These are phyloP conservation scores for Austrofundulus limnaeus DNA, from an alignment of 2,113 vertebrate genomes.

Conservation along the genomic window DNA sequence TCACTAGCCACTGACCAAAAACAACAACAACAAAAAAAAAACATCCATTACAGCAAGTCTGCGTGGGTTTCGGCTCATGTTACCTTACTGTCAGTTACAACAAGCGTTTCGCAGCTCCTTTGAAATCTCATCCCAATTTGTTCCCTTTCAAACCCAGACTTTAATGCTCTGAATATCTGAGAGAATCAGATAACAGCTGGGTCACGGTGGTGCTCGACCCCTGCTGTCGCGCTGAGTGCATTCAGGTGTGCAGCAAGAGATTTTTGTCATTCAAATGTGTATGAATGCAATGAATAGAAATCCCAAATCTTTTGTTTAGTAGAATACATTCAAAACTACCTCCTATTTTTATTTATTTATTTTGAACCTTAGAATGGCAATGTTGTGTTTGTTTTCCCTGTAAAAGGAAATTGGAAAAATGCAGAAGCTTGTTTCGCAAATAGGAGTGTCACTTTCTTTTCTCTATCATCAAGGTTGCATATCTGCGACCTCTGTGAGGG, in stretches of 20 bases:
- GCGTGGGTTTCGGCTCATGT: conserved; percentile 9
- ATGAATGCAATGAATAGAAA: conserved; percentile 29
- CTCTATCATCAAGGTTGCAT: conserved; percentile 48
- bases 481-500: conserved; percentile 33
- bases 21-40: conserved; percentile 1
- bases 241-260: conserved; percentile 41
- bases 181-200: conserved; percentile 23
- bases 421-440: conserved; percentile 1
- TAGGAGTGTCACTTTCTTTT: conserved; percentile 23
- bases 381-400: too few relatives aligned
- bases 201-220: conserved; percentile 15
- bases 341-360: too few relatives aligned
- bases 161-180: conserved; percentile 42
- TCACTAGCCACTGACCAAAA: conserved; percentile 33
- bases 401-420: not conserved
- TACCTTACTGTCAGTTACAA: conserved; percentile 9
- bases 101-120: conserved; percentile 2
- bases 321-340: not conserved
- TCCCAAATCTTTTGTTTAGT: conserved; percentile 7
- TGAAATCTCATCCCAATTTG: conserved; percentile 14
- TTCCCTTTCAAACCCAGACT: conserved; percentile 25
- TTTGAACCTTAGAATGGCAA: not conserved
- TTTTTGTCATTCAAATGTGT: conserved; percentile 53
- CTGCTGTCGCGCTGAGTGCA: conserved; percentile 29
- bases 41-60: conserved; percentile 2